phyloP scores from a whole-genome alignment of 2,888 invertebrate species.

The Drosophila cracens region DNA sequence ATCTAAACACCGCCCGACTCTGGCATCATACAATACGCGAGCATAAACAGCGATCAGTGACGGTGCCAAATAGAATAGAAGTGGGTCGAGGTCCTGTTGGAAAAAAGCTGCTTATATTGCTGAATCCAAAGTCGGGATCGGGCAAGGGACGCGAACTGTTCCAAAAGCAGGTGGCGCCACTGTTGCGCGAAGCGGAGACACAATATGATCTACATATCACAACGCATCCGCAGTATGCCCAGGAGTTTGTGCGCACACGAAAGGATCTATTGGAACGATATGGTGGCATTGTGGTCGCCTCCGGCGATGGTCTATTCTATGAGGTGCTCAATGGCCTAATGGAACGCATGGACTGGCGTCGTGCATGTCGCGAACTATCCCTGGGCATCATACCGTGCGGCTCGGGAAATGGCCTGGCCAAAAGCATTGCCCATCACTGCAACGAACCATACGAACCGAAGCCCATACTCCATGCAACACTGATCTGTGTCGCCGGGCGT shows the following conservation, averaged over 20 bases:
- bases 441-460: slow-evolving; percentile 93
- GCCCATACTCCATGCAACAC: slow-evolving; percentile 91
- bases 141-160: slow-evolving; percentile 95
- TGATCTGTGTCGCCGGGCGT: slow-evolving; percentile 91
- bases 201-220: slow-evolving; percentile 95
- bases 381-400: slow-evolving; percentile 97
- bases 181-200: slow-evolving; percentile 94
- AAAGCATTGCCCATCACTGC: slow-evolving; percentile 91
- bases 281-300: slow-evolving; percentile 90
- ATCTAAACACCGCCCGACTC: slow-evolving; percentile 91
- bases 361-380: slow-evolving; percentile 91
- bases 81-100: not conserved
- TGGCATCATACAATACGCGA: slow-evolving; percentile 92
- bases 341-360: slow-evolving; percentile 94
- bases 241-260: slow-evolving; percentile 89
- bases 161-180: slow-evolving; percentile 92
- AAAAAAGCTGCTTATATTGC: slow-evolving; percentile 88
- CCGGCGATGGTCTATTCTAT: slow-evolving; percentile 93
- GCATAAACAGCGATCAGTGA: slow-evolving; percentile 84
- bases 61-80: not conserved
- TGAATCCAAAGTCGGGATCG: slow-evolving; percentile 97
- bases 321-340: slow-evolving; percentile 96
- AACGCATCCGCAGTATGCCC: slow-evolving; percentile 92
- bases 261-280: slow-evolving; percentile 87
- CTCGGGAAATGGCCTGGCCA: slow-evolving; percentile 97